A percentile compares a stretch with the other conserved stretches of the same genome.
Conservation (phyloP, 2,113 vertebrate genomes). For the Oryzias curvinotus region DNA sequence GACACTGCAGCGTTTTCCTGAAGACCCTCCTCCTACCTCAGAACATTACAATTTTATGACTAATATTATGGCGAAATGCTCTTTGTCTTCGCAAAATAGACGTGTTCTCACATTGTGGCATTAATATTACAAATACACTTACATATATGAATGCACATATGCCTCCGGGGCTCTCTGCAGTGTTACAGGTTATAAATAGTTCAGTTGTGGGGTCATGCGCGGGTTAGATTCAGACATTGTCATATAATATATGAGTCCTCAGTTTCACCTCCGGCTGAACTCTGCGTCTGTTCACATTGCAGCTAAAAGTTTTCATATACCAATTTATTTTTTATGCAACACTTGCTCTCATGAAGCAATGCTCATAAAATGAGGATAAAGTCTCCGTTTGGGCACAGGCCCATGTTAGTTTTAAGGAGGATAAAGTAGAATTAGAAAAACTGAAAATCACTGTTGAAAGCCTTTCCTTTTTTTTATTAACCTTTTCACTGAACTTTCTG, state of each 20-base stretch:
- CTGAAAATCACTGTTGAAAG: background rate
- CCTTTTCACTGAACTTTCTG: background rate
- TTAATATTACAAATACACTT: conserved; percentile 15
- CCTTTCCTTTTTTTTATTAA: background rate
- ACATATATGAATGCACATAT: background rate
- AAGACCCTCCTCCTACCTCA: background rate
- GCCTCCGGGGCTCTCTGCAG: conserved; percentile 9
- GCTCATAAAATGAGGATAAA: background rate
- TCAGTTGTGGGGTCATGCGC: conserved; percentile 3
- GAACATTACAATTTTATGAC: conserved; percentile 12
- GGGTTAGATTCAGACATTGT: conserved; percentile 7
- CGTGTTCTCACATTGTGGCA: conserved; percentile 4
- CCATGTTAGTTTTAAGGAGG: background rate
- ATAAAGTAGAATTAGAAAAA: background rate
- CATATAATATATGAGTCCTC: conserved; percentile 16
- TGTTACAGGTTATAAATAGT: conserved; percentile 5
- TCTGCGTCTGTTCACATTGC: conserved; percentile 1
- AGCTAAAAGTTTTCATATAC: background rate
- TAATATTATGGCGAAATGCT: background rate
- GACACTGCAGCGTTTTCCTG: background rate
- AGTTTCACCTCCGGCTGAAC: conserved; percentile 18
- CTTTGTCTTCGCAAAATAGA: background rate
- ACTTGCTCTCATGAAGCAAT: background rate
- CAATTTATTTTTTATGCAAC: conserved; percentile 4
- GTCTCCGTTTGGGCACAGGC: background rate